Evolutionary conservation across 1,140 invertebrate species (phyloP).

Genomic region (Scaptomyza graminum): DNA sequence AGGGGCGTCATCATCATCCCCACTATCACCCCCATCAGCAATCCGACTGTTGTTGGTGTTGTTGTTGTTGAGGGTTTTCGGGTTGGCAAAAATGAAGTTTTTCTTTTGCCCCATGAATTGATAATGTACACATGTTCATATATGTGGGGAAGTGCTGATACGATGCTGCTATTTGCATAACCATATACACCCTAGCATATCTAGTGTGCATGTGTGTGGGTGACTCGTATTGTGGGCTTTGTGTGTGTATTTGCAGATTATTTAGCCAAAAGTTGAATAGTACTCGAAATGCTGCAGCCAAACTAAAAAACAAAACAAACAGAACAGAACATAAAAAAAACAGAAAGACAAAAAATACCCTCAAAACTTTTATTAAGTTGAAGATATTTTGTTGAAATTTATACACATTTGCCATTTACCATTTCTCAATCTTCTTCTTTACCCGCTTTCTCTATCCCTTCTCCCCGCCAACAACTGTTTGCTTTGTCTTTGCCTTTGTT

Average conservation of each 20-base stretch:
- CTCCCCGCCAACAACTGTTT: constrained; percentile 23
- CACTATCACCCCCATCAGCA: not conserved
- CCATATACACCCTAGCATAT: constrained; percentile 39
- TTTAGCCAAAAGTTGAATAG: constrained; percentile 80
- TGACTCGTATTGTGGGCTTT: constrained; percentile 33
- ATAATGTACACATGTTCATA: constrained; percentile 81
- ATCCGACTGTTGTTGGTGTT: constrained; percentile 35
- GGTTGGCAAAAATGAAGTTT: constrained; percentile 78
- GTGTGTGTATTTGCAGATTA: constrained; percentile 71
- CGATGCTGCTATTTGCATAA: constrained; percentile 73
- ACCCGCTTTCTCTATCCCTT: not conserved
- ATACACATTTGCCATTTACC: constrained; percentile 75
- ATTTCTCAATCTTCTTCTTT: constrained; percentile 20
- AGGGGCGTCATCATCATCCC: constrained; percentile 74
- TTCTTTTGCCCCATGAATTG: constrained; percentile 82
- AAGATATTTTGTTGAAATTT: constrained; percentile 83
- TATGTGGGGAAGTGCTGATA: constrained; percentile 52
- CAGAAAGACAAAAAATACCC: constrained; percentile 51
- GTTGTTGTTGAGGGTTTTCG: constrained; percentile 32
- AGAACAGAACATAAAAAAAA: not conserved
- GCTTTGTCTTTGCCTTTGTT: constrained; percentile 28
- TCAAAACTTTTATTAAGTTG: constrained; percentile 81
- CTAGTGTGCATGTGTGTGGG: constrained; percentile 30
- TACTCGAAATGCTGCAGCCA: constrained; percentile 58
- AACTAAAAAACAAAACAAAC: constrained; percentile 59